Conservation (phyloP, 1,140 invertebrate species). For the Drosophila chauvacae region DNA sequence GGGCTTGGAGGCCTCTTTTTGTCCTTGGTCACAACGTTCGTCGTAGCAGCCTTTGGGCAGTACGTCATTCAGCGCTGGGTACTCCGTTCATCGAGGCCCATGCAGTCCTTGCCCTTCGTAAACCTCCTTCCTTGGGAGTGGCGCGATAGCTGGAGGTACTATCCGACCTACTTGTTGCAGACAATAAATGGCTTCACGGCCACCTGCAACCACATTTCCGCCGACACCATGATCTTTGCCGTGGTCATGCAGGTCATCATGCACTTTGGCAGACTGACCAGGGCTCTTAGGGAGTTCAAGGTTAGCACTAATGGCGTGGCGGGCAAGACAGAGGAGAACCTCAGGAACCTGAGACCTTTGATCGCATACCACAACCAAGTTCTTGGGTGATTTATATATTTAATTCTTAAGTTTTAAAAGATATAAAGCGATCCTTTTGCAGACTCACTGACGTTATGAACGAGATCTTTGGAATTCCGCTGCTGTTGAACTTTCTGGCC, state of each 20-base stretch:
- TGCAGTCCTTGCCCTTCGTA: conserved; percentile 47
- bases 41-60: conserved; percentile 31
- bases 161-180: conserved; percentile 45
- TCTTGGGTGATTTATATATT: conserved; percentile 35
- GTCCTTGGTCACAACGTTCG: conserved; percentile 43
- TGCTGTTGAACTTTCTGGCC: conserved; percentile 63
- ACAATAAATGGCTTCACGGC: conserved; percentile 48
- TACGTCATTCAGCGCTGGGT: conserved; percentile 27
- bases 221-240: conserved; percentile 58
- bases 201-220: conserved; percentile 50
- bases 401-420: too few relatives aligned
- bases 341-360: conserved; percentile 34
- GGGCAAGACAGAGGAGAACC: conserved; percentile 6
- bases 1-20: conserved; percentile 27
- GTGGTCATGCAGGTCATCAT: conserved; percentile 62
- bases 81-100: conserved; percentile 3
- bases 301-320: neutral
- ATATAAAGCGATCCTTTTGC: neutral
- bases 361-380: conserved; percentile 58
- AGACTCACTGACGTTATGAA: conserved; percentile 65
- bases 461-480: conserved; percentile 59
- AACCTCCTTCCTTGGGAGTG: conserved; percentile 51
- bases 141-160: conserved; percentile 36
- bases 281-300: conserved; percentile 15
- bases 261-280: conserved; percentile 62